phyloP scores from a whole-genome alignment of 2,888 invertebrate species.

The Dyspetes luteomarginatus region DNA sequence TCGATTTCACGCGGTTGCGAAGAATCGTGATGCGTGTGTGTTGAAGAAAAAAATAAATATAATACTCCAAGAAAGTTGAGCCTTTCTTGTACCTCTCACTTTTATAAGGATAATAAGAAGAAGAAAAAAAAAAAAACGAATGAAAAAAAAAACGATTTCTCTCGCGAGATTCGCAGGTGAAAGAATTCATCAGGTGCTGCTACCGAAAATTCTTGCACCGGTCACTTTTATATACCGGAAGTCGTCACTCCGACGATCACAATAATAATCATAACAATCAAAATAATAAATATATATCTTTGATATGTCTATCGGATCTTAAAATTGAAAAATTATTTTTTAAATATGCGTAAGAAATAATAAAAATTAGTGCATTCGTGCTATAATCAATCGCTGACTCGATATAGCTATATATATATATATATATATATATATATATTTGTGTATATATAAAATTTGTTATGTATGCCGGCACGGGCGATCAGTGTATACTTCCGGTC shows the following conservation, averaged over 20 bases:
- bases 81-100: neutral
- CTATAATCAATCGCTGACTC: neutral
- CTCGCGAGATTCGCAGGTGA: no score
- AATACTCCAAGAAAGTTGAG: slow-evolving; percentile 23
- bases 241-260: neutral
- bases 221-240: neutral
- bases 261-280: neutral
- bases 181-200: neutral
- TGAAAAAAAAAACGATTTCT: no score
- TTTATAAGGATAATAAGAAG: no score
- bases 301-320: neutral
- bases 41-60: slow-evolving; percentile 43
- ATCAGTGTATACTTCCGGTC: slow-evolving; percentile 82
- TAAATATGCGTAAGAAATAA: neutral
- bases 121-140: no score
- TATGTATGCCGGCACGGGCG: slow-evolving; percentile 63
- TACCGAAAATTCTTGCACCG: neutral
- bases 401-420: neutral
- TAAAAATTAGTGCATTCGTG: neutral
- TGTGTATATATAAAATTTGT: slow-evolving; percentile 37
- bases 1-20: slow-evolving; percentile 32
- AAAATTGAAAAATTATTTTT: neutral
- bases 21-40: slow-evolving; percentile 46
- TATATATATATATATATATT: neutral
- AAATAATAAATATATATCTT: neutral